Evolutionary conservation across 2,797 vertebrate genomes (phyloP), one percentile per base, ranked within the genome.

Genomic region (Gadopsis bispinosus): DNA sequence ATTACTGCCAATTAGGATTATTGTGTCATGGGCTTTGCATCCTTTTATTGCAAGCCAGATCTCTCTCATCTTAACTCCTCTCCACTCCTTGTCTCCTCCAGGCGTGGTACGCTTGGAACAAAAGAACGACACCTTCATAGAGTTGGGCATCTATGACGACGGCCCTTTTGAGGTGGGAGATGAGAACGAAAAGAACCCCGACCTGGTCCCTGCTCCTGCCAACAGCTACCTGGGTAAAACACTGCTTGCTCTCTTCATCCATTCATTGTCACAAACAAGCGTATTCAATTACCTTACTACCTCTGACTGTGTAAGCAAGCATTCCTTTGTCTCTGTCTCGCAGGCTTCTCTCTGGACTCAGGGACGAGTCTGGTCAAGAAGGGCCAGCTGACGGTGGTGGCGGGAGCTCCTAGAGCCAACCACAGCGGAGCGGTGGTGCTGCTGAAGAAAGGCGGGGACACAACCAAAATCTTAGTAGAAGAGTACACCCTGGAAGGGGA

Each of bases 151-250:
- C 88, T 98, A 88, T 93, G 89, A 94, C 0, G 97, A 99, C 73
- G 98, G 98, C 63, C 98, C 98, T 51, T 99, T 95, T 60, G 98
- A 99, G 94, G 93, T 94, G 62, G 97, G 97, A 81, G 97, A 96
- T 83, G 97, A 97, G 90, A 95, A 51, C 64, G 71, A 79, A 17
- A 94, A 87, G 69, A 83, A 96, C 55, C 92, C 96, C 39, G 84
- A 94, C 0, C 89, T 96, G 73, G 95, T 99, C 77, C 97, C 98
- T 45, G 96, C 95, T 80, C 96, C 97, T 67, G 77, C 95, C 84
- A 98, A 96, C 96, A 99, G 98, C 96, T 99, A 98, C 76, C 93
- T 99, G 93, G 98, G 98, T 99, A 97, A 93, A 94, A 82, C 31
- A 22, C 43, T 5, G 17, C 59, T 62, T 20, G 45, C 47, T 26